Conservation (phyloP, 1,140 invertebrate genomes). For the Meloidogyne hapla region DNA sequence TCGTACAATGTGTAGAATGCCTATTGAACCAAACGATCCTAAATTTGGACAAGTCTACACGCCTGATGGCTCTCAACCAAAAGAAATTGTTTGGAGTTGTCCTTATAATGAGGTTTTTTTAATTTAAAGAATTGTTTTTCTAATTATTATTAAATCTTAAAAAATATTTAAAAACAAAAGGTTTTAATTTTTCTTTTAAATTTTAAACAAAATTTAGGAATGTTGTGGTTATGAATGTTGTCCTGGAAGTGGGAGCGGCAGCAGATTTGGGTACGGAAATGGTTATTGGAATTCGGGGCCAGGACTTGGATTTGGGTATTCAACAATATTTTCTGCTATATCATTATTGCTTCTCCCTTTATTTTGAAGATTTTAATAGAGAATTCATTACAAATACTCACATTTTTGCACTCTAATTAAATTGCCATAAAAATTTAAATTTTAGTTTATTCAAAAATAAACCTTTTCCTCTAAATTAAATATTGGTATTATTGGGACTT, state of each 20-base stretch:
- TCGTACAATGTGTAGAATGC: conserved; percentile 59
- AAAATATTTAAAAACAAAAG: no score
- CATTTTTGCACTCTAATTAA: neutral
- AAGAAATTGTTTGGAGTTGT: conserved; percentile 60
- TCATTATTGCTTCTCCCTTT: conserved; percentile 4
- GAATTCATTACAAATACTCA: neutral
- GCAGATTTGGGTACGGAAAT: conserved; percentile 39
- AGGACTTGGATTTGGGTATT: conserved; percentile 38
- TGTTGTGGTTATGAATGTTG: conserved; percentile 57
- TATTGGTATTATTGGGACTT: neutral
- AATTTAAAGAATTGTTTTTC: conserved; percentile 7
- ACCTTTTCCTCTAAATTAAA: no score
- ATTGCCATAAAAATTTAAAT: neutral
- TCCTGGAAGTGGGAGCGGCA: conserved; percentile 36
- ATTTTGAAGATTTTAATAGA: neutral
- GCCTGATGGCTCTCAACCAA: conserved; percentile 51
- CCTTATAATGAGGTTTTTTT: conserved; percentile 45
- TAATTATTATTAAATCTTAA: neutral
- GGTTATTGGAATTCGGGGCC: conserved; percentile 32
- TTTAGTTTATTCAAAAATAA: no score
- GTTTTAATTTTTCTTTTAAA: neutral
- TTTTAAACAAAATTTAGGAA: neutral
- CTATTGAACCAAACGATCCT: conserved; percentile 48
- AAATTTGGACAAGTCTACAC: conserved; percentile 60
- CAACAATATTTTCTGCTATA: neutral